Percentiles rank a stretch among this genome's conserved stretches.
These are phyloP conservation scores for Leptinotarsa tumamoca DNA, from an alignment of 2,888 invertebrate genomes.

Conservation along the genomic window DNA sequence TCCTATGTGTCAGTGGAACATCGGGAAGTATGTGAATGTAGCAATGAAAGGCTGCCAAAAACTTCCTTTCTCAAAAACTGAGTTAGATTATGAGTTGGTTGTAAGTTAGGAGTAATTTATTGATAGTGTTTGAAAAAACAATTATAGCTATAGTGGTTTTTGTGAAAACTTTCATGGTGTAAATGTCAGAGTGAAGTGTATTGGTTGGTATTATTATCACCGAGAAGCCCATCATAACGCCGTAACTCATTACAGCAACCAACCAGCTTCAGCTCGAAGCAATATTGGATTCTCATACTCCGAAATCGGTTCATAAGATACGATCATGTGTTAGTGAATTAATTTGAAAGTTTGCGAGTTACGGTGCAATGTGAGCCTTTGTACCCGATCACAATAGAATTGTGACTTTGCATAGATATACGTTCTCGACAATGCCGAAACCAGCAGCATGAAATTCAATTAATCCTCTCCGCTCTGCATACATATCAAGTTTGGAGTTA, in stretches of 20 bases:
- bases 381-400: constrained; percentile 62
- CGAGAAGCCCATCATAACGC: background rate
- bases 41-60: too few relatives aligned
- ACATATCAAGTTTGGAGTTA: constrained; percentile 61
- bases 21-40: too few relatives aligned
- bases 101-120: too few relatives aligned
- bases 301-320: constrained; percentile 35
- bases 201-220: background rate
- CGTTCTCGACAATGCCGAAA: constrained; percentile 58
- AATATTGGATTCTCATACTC: constrained; percentile 11
- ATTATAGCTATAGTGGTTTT: too few relatives aligned
- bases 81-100: too few relatives aligned
- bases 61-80: too few relatives aligned
- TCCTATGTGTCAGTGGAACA: too few relatives aligned
- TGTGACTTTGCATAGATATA: constrained; percentile 65
- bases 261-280: background rate
- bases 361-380: constrained; percentile 60
- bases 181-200: too few relatives aligned
- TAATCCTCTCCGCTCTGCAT: constrained; percentile 59
- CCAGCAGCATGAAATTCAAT: constrained; percentile 61
- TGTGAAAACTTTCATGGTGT: too few relatives aligned
- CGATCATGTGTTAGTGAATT: constrained; percentile 59
- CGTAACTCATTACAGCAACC: constrained; percentile 8
- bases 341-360: constrained; percentile 63
- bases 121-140: too few relatives aligned